Conservation (phyloP, 2,888 invertebrate genomes). For the Eupithecia dodoneata region DNA sequence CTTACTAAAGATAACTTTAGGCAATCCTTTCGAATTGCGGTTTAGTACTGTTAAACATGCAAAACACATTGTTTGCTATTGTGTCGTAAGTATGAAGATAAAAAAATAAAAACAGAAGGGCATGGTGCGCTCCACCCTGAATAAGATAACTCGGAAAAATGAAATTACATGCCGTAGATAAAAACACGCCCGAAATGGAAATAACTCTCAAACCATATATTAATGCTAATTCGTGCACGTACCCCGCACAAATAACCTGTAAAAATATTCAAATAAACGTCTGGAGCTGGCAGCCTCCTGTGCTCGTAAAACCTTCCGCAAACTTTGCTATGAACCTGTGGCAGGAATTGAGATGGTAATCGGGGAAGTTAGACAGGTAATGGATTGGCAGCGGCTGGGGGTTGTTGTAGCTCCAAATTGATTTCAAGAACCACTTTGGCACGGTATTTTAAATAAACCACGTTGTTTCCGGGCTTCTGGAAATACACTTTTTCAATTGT, state of each 20-base stretch:
- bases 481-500: background rate
- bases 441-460: background rate
- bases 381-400: conserved; percentile 24
- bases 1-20: conserved; percentile 1
- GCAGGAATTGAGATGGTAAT: conserved; percentile 33
- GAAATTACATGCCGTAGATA: conserved; percentile 10
- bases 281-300: conserved; percentile 31
- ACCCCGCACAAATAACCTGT: conserved; percentile 37
- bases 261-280: conserved; percentile 54
- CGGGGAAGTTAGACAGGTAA: conserved; percentile 36
- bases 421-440: conserved; percentile 5
- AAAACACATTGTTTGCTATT: background rate
- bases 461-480: background rate
- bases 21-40: background rate
- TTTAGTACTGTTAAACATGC: background rate
- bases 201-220: conserved; percentile 30
- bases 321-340: conserved; percentile 49
- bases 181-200: conserved; percentile 20
- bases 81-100: background rate
- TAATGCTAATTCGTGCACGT: conserved; percentile 32
- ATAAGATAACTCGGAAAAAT: conserved; percentile 15
- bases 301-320: conserved; percentile 54
- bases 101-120: background rate
- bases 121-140: background rate
- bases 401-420: conserved; percentile 12